These are phyloP conservation scores for Oreochromis spilurus DNA, from an alignment of 2,113 vertebrate species.

Conservation along the genomic window DNA sequence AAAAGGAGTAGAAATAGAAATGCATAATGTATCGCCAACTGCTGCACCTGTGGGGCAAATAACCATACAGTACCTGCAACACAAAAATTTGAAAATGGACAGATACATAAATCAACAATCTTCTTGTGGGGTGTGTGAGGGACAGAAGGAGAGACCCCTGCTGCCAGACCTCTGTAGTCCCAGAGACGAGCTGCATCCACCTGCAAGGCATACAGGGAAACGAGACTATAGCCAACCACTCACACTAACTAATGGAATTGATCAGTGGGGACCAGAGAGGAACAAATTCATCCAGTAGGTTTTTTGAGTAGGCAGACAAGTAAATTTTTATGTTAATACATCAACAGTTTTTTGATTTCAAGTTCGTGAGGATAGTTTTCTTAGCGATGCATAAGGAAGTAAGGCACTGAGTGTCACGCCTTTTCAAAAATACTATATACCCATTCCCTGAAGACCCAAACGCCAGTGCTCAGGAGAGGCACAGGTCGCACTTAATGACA, in stretches of 20 bases:
- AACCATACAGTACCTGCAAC: neutral
- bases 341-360: neutral
- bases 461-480: neutral
- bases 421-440: neutral
- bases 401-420: neutral
- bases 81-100: neutral
- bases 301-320: neutral
- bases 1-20: neutral
- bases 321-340: neutral
- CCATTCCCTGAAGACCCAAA: accelerated
- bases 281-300: neutral
- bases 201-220: neutral
- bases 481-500: neutral
- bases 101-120: neutral
- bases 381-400: neutral
- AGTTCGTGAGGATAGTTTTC: neutral
- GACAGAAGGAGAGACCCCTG: neutral
- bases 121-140: neutral
- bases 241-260: accelerated
- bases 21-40: neutral
- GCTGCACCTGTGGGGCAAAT: neutral
- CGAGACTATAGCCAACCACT: accelerated
- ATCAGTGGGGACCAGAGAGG: neutral
- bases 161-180: neutral
- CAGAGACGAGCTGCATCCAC: neutral